These are phyloP conservation scores for Chouioia cunea DNA, from an alignment of 2,888 invertebrate genomes.

Conservation along the genomic window DNA sequence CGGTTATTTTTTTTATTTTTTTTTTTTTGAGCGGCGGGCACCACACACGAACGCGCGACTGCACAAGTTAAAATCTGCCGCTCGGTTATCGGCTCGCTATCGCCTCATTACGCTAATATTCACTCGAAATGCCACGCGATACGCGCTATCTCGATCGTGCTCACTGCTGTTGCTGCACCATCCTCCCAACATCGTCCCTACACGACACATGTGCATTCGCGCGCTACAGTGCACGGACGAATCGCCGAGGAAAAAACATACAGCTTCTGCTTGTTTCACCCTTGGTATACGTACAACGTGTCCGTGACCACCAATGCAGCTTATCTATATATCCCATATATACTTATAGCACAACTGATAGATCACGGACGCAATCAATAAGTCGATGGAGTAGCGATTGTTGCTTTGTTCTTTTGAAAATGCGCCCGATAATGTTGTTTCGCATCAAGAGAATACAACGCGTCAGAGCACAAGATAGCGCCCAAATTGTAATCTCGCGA, in stretches of 20 bases:
- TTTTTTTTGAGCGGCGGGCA: conserved; percentile 9
- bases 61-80: conserved; percentile 53
- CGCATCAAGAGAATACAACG: too few relatives aligned
- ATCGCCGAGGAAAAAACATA: not conserved
- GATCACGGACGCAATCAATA: too few relatives aligned
- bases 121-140: conserved; percentile 63
- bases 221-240: not conserved
- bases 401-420: not conserved
- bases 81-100: conserved; percentile 53
- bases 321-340: too few relatives aligned
- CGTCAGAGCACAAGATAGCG: too few relatives aligned
- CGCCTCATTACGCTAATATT: conserved; percentile 68
- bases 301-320: not conserved
- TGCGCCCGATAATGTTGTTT: not conserved
- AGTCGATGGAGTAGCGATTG: too few relatives aligned
- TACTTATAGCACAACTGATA: too few relatives aligned
- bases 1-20: not conserved
- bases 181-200: not conserved
- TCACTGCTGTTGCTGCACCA: conserved; percentile 38
- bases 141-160: conserved; percentile 64
- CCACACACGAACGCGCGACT: not conserved
- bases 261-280: not conserved
- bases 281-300: not conserved
- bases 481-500: too few relatives aligned
- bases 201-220: not conserved